Evolutionary conservation across 1,140 invertebrate genomes (phyloP).

Genomic region (Caerostris darwini): DNA sequence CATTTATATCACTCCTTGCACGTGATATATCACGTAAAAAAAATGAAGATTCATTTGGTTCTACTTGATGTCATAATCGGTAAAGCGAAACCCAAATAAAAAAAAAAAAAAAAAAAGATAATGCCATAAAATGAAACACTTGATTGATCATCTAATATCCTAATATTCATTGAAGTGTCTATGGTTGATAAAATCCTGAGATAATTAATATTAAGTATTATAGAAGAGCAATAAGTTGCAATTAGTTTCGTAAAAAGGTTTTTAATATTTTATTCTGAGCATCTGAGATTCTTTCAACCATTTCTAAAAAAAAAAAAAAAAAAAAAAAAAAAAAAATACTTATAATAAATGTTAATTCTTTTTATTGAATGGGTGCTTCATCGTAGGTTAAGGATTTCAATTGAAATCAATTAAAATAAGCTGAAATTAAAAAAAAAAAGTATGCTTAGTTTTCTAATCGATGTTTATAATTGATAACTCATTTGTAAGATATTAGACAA

Average conservation of each 20-base stretch:
- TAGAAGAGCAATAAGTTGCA: not conserved
- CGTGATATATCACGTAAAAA: not conserved
- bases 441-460: too few species aligned
- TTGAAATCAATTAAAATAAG: too few species aligned
- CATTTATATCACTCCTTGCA: not conserved
- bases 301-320: not conserved
- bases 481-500: too few species aligned
- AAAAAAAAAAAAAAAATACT: too few species aligned
- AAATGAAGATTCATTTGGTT: not conserved
- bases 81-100: not conserved
- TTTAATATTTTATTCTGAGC: not conserved
- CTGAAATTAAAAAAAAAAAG: too few species aligned
- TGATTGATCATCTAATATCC: not conserved
- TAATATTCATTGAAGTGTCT: not conserved
- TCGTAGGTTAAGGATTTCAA: too few species aligned
- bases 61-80: not conserved
- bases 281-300: not conserved
- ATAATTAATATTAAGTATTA: not conserved
- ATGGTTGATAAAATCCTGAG: not conserved
- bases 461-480: too few species aligned
- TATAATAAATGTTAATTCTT: too few species aligned
- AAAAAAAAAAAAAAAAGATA: not conserved
- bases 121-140: not conserved
- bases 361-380: too few species aligned
- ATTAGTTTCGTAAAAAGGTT: not conserved